A percentile compares a stretch with the other conserved stretches of the same genome.
Conservation (phyloP, 1,140 invertebrate genomes). For the Drosophila melanica region DNA sequence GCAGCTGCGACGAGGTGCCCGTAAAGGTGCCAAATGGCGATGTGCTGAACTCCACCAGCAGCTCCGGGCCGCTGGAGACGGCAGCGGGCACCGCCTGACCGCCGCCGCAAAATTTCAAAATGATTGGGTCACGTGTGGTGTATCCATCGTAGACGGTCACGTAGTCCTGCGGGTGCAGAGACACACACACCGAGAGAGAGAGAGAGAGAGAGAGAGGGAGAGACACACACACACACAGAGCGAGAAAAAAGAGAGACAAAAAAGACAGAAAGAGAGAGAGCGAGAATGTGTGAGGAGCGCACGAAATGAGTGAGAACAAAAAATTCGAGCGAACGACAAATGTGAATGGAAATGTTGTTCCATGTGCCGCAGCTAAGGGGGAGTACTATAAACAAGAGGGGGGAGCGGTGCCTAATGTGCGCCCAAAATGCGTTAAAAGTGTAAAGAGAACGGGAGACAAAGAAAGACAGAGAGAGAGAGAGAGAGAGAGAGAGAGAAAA, state of each 20-base stretch:
- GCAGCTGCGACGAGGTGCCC: slow-evolving; percentile 89
- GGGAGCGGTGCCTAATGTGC: neutral
- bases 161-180: slow-evolving; percentile 88
- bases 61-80: slow-evolving; percentile 92
- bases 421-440: slow-evolving; percentile 1
- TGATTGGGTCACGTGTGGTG: slow-evolving; percentile 93
- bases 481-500: slow-evolving; percentile 21
- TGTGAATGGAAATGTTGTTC: slow-evolving; percentile 57
- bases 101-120: slow-evolving; percentile 94
- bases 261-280: slow-evolving; percentile 30
- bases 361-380: slow-evolving; percentile 34
- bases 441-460: neutral
- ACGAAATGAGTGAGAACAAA: slow-evolving; percentile 70
- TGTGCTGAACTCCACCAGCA: slow-evolving; percentile 95
- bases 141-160: slow-evolving; percentile 96
- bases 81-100: slow-evolving; percentile 92
- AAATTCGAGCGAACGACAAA: slow-evolving; percentile 52
- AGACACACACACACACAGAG: slow-evolving; percentile 10
- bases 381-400: slow-evolving; percentile 14
- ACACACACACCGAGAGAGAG: slow-evolving; percentile 11
- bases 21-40: slow-evolving; percentile 93
- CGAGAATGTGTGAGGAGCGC: slow-evolving; percentile 71
- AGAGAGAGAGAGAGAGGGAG: slow-evolving; percentile 15
- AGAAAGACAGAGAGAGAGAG: neutral
- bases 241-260: slow-evolving; percentile 21